phyloP scores from a whole-genome alignment of 2,888 invertebrate species.

The Kuschelorhynchus macadamiae region DNA sequence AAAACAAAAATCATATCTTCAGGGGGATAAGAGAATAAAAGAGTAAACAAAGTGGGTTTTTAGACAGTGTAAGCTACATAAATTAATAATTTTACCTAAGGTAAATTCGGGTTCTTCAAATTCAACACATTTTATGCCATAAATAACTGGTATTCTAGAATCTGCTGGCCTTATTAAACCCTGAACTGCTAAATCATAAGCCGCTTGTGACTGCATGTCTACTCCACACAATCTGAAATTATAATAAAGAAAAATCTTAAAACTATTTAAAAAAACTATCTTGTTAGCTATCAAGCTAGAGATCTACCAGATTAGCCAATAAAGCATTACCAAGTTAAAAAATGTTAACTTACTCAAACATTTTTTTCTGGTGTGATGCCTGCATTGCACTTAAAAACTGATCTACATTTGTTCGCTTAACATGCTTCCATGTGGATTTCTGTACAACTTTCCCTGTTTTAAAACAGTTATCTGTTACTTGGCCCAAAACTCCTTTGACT shows the following conservation, averaged over 20 bases:
- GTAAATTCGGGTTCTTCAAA: slow-evolving; percentile 89
- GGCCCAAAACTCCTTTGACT: slow-evolving; percentile 82
- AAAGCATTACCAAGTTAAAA: no score
- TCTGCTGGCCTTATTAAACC: slow-evolving; percentile 85
- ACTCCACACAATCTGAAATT: slow-evolving; percentile 78
- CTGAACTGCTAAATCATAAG: slow-evolving; percentile 88
- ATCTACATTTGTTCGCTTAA: slow-evolving; percentile 80
- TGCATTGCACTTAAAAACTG: slow-evolving; percentile 84
- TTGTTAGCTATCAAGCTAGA: no score
- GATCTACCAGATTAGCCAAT: no score
- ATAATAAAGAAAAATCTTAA: no score
- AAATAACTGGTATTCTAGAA: slow-evolving; percentile 82
- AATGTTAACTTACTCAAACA: slow-evolving; percentile 81
- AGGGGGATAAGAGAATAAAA: no score
- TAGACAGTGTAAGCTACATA: no score
- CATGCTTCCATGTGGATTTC: slow-evolving; percentile 78
- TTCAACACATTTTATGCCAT: slow-evolving; percentile 87
- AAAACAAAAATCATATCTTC: no score
- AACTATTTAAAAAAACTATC: no score
- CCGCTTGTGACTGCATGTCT: slow-evolving; percentile 87
- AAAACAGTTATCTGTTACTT: slow-evolving; percentile 81
- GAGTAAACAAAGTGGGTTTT: no score
- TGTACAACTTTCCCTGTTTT: slow-evolving; percentile 80
- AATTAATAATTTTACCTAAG: slow-evolving; percentile 80
- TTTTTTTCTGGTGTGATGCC: slow-evolving; percentile 87